These are phyloP conservation scores for Takifugu ocellatus DNA, from an alignment of 2,797 vertebrate species.

Conservation along the genomic window DNA sequence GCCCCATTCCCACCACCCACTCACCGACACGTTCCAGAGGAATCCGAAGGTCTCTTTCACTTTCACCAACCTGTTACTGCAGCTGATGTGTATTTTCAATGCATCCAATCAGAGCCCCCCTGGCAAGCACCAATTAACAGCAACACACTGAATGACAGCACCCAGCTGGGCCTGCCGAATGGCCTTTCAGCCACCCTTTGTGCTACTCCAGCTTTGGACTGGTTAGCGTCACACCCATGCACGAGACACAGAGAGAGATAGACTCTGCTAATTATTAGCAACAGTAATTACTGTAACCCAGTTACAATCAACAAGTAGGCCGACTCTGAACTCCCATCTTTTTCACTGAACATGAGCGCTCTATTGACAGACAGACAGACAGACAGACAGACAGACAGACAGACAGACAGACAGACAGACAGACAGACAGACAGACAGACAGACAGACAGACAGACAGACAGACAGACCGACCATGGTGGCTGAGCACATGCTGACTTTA, in stretches of 20 bases:
- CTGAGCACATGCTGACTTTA: conserved; percentile 24
- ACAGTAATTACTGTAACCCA: not conserved
- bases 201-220: conserved; percentile 13
- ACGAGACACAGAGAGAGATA: conserved; percentile 8
- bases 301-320: not conserved
- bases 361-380: too few species aligned
- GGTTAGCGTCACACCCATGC: conserved; percentile 48
- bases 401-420: too few species aligned
- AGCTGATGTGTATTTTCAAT: conserved; percentile 45
- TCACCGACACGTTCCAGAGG: conserved; percentile 24
- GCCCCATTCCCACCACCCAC: not conserved
- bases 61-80: conserved; percentile 57
- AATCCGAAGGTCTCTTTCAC: conserved; percentile 33
- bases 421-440: not conserved
- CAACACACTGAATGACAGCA: conserved; percentile 24
- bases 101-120: conserved; percentile 42
- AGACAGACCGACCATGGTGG: conserved; percentile 1
- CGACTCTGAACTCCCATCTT: too few species aligned
- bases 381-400: too few species aligned
- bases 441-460: not conserved
- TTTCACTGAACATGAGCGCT: too few species aligned
- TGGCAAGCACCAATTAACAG: conserved; percentile 49
- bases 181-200: conserved; percentile 32
- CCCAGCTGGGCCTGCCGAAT: conserved; percentile 57
- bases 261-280: not conserved